phyloP scores from a whole-genome alignment of 2,113 vertebrate species.

The Brachyhypopomus occidentalis region DNA sequence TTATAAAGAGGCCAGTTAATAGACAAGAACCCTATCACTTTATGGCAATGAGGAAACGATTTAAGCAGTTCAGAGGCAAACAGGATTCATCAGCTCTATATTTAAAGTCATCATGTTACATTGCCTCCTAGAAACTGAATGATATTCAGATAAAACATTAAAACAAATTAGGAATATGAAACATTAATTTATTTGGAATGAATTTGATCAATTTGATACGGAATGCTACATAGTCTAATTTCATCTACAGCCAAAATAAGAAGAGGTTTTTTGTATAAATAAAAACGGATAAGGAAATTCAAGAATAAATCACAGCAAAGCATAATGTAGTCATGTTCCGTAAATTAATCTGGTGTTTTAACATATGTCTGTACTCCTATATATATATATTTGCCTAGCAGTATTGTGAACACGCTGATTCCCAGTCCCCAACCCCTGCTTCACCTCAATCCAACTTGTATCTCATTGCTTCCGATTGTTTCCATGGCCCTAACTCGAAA shows the following conservation, averaged over 20 bases:
- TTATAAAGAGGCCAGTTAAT: not conserved
- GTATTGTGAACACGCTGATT: not conserved
- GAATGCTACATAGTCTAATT: not conserved
- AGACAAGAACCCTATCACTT: conserved; percentile 13
- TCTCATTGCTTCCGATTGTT: conserved; percentile 70
- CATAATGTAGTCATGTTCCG: conserved; percentile 18
- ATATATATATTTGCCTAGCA: conserved; percentile 54
- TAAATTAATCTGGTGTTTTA: conserved; percentile 17
- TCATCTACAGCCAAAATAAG: not conserved
- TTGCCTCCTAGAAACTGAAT: not conserved
- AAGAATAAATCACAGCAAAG: not conserved
- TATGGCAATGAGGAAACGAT: not conserved
- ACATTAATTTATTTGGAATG: too few relatives aligned
- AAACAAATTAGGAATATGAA: not conserved
- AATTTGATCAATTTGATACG: not conserved
- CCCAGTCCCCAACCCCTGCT: conserved; percentile 16
- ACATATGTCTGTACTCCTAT: conserved; percentile 48
- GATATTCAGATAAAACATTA: not conserved
- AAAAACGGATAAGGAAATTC: not conserved
- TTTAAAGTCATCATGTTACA: conserved; percentile 1
- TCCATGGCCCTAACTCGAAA: conserved; percentile 68
- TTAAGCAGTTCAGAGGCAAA: not conserved
- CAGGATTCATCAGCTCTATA: not conserved
- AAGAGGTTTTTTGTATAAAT: not conserved
- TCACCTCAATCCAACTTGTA: conserved; percentile 66